Conservation (phyloP, 1,140 invertebrate species). For the Parapsyche elsis region DNA sequence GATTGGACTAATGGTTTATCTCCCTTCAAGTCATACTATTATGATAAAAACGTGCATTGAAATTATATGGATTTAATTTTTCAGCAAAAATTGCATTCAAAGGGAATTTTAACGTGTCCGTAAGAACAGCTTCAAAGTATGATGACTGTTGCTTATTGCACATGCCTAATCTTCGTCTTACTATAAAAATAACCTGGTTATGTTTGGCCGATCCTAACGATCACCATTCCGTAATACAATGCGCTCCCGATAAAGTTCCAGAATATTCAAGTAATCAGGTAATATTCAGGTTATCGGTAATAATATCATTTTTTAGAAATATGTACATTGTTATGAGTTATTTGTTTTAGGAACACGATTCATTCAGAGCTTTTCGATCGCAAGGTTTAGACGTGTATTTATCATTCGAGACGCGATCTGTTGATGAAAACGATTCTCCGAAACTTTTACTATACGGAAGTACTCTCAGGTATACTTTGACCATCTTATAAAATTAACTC, state of each 20-base stretch:
- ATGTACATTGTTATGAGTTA: neutral
- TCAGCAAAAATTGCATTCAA: constrained; percentile 85
- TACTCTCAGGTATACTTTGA: constrained; percentile 74
- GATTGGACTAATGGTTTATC: constrained; percentile 92
- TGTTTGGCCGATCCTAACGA: constrained; percentile 94
- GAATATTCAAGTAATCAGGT: constrained; percentile 96
- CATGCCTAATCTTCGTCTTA: constrained; percentile 88
- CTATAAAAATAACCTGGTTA: constrained; percentile 89
- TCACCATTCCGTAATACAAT: constrained; percentile 96
- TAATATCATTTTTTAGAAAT: too few relatives aligned
- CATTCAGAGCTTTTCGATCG: constrained; percentile 92
- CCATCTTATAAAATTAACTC: neutral
- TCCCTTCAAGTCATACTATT: neutral
- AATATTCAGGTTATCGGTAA: constrained; percentile 75
- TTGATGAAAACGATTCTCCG: constrained; percentile 76
- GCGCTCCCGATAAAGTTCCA: constrained; percentile 95
- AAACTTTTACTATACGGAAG: constrained; percentile 90
- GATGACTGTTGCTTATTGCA: constrained; percentile 95
- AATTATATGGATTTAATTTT: constrained; percentile 10
- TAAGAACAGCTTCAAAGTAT: constrained; percentile 97
- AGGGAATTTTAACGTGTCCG: constrained; percentile 88
- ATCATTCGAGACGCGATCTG: constrained; percentile 87
- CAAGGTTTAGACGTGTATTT: constrained; percentile 91
- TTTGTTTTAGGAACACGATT: constrained; percentile 83
- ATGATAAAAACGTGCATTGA: neutral